Evolutionary conservation across 2,797 vertebrate genomes (phyloP), one percentile per base, ranked within the genome.

Genomic region (Paguma larvata): DNA sequence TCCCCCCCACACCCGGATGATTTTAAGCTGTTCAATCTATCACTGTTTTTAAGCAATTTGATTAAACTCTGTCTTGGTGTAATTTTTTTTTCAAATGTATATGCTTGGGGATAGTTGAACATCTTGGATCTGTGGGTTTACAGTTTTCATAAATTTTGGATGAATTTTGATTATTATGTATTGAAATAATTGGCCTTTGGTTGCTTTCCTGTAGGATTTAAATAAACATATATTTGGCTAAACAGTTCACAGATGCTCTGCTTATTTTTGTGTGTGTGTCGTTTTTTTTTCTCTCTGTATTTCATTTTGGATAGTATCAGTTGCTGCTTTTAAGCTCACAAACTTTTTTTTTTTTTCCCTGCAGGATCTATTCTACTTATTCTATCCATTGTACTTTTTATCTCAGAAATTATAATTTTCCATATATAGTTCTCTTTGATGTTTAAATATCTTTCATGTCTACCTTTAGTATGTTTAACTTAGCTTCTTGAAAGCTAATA

Each of bases 141-240:
- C 38, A 59, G 21, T 68, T 90, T 80, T 80, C 27, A 41, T 73
- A 15, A 56, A 32, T 25, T 73, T 65, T 67, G 10, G 19, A 25
- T 6, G 48, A 87, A 93, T 56, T 92, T 63, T 63, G 27, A 3
- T 51, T 2, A 85, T 56, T 75, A 34, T 73, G 75, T 89, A 34
- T 93, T 89, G 21, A 91, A 65, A 89, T 82, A 85, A 75, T 88
- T 87, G 77, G 5, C 12, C 25, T 95, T 86, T 62, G 27, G 15
- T 80, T 80, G 14, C 11, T 38, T 23, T 5, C 4, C 16, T 19
- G 18, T 70, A 23, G 4, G 70, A 34, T 79, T 68, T 30, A 11
- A 85, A 48, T 68, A 82, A 82, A n/a, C 30, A 56, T 38, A 23
- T 53, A 91, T 62, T 73, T 85, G 25, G 3, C 65, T 86, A 44